Percentiles rank a stretch among this genome's conserved stretches.
Evolutionary conservation across 2,888 invertebrate species (phyloP).

Genomic region (Eucera pruinosa): DNA sequence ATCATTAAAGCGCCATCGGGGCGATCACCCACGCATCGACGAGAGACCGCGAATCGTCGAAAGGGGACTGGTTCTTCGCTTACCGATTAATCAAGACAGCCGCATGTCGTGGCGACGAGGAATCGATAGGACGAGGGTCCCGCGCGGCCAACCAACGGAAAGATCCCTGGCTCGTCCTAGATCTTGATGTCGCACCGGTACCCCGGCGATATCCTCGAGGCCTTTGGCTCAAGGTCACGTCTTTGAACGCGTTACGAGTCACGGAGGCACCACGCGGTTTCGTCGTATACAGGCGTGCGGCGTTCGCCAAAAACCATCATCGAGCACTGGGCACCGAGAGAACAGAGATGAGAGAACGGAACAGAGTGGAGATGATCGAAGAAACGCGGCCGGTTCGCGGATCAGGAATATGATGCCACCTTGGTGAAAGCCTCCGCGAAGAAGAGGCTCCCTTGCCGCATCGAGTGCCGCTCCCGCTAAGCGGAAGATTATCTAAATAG

Average conservation of each 20-base stretch:
- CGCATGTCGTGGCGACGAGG: conserved; percentile 39
- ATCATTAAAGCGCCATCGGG: conserved; percentile 13
- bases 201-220: conserved; percentile 45
- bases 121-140: conserved; percentile 2
- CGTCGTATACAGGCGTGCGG: conserved; percentile 58
- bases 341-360: conserved; percentile 20
- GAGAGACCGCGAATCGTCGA: conserved; percentile 12
- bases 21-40: conserved; percentile 30
- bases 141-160: neutral
- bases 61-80: conserved; percentile 34
- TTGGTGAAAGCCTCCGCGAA: conserved; percentile 75
- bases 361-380: conserved; percentile 34
- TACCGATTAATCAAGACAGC: conserved; percentile 51
- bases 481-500: conserved; percentile 79
- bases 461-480: conserved; percentile 75
- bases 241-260: conserved; percentile 41
- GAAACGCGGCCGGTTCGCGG: conserved; percentile 61
- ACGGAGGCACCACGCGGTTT: conserved; percentile 14
- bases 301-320: conserved; percentile 71
- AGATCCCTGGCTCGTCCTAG: conserved; percentile 9
- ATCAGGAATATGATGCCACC: conserved; percentile 69
- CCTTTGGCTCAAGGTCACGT: conserved; percentile 54
- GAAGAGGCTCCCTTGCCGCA: conserved; percentile 73
- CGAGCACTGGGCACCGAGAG: conserved; percentile 62
- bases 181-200: conserved; percentile 40